phyloP scores from a whole-genome alignment of 1,140 invertebrate species.

The Palaemon carinicauda region DNA sequence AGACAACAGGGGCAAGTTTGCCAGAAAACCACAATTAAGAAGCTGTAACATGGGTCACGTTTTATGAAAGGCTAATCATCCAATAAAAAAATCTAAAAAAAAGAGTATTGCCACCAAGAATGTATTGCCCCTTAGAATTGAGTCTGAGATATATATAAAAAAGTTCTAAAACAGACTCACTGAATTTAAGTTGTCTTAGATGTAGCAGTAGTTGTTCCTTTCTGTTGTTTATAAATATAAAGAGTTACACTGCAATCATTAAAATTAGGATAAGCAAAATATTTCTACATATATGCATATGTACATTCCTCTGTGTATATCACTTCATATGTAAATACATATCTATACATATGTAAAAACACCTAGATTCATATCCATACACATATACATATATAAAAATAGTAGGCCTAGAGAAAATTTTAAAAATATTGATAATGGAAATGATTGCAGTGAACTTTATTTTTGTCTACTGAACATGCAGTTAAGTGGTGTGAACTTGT shows the following conservation, averaged over 20 bases:
- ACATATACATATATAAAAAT: constrained; percentile 5
- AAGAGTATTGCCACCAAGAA: too few relatives aligned
- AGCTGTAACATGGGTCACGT: too few relatives aligned
- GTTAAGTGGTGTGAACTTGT: constrained; percentile 53
- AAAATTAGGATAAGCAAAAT: neutral
- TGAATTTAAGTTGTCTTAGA: too few relatives aligned
- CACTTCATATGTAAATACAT: neutral
- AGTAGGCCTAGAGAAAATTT: neutral
- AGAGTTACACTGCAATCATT: constrained; percentile 40
- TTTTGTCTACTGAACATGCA: constrained; percentile 55
- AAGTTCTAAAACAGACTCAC: too few relatives aligned
- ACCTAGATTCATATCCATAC: neutral
- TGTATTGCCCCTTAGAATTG: too few relatives aligned
- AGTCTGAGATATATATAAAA: too few relatives aligned
- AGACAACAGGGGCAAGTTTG: too few relatives aligned
- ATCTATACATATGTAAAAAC: neutral
- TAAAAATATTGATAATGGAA: constrained; percentile 3
- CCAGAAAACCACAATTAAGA: too few relatives aligned
- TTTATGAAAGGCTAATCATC: too few relatives aligned
- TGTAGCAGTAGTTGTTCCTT: too few relatives aligned
- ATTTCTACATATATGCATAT: neutral
- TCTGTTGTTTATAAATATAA: neutral
- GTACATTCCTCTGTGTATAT: too few relatives aligned
- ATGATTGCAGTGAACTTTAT: constrained; percentile 40
- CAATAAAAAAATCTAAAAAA: too few relatives aligned